A percentile compares a stretch with the other conserved stretches of the same genome.
Evolutionary conservation across 2,113 vertebrate species (phyloP).

Genomic region (Mus spicilegus): DNA sequence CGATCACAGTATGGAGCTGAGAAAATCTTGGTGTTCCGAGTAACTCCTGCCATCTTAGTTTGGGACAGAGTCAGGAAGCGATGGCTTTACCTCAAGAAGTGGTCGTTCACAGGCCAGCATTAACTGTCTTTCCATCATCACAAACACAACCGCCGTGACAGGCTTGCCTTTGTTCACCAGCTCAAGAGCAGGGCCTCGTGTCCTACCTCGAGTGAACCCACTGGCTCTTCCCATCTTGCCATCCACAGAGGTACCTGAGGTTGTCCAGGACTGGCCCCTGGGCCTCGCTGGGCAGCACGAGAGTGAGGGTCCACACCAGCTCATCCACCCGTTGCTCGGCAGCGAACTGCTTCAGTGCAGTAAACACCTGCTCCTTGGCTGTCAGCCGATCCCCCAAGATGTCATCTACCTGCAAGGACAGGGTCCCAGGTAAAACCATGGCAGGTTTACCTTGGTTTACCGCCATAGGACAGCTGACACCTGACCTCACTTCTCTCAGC

Average conservation of each 20-base stretch:
- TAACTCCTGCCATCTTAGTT: neutral
- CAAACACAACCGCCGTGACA: neutral
- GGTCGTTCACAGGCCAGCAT: neutral
- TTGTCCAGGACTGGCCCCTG: slow-evolving; percentile 92
- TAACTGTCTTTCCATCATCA: neutral
- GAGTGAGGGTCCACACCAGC: slow-evolving; percentile 91
- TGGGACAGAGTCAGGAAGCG: neutral
- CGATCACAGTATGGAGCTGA: too few relatives aligned
- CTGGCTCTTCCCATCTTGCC: neutral
- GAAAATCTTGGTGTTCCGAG: neutral
- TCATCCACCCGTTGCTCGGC: slow-evolving; percentile 93
- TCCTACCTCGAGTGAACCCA: neutral
- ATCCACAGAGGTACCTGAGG: slow-evolving; percentile 90
- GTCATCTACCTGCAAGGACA: slow-evolving; percentile 91
- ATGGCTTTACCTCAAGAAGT: neutral
- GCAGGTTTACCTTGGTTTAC: neutral
- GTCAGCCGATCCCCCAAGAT: slow-evolving; percentile 90
- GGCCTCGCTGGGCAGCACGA: slow-evolving; percentile 90
- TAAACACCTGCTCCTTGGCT: slow-evolving; percentile 93
- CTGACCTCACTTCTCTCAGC: neutral
- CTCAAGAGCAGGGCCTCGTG: neutral
- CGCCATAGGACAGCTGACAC: accelerated
- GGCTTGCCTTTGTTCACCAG: neutral
- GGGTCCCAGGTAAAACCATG: accelerated
- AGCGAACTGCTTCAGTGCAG: slow-evolving; percentile 94